phyloP scores from a whole-genome alignment of 2,888 invertebrate genomes.

The Dryadula phaetusa region DNA sequence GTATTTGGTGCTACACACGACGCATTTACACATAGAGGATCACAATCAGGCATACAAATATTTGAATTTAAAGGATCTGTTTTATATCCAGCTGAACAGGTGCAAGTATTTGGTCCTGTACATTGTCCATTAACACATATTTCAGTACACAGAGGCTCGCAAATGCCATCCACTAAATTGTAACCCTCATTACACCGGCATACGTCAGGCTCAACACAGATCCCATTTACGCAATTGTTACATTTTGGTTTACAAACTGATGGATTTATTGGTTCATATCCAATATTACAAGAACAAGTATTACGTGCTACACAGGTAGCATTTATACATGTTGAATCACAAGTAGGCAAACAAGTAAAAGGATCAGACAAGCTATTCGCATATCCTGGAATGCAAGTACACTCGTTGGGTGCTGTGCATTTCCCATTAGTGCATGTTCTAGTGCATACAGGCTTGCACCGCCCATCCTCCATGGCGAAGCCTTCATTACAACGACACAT shows the following conservation, averaged over 20 bases:
- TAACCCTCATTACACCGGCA: constrained; percentile 51
- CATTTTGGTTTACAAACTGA: constrained; percentile 48
- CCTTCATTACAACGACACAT: constrained; percentile 54
- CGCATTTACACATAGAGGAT: constrained; percentile 53
- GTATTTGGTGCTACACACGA: constrained; percentile 53
- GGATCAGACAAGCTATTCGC: constrained; percentile 25
- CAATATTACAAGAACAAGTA: constrained; percentile 48
- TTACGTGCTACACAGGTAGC: constrained; percentile 51
- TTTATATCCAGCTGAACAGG: constrained; percentile 49
- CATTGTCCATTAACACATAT: constrained; percentile 53
- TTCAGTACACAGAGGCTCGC: constrained; percentile 50
- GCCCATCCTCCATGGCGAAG: constrained; percentile 44
- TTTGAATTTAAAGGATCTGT: constrained; percentile 21
- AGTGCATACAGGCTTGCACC: constrained; percentile 42
- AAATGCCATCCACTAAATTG: constrained; percentile 40
- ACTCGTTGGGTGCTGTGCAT: constrained; percentile 42
- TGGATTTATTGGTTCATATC: constrained; percentile 2
- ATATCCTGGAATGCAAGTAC: constrained; percentile 44
- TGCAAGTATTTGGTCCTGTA: constrained; percentile 51
- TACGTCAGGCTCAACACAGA: constrained; percentile 49
- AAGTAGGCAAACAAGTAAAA: constrained; percentile 48
- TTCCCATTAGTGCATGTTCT: constrained; percentile 38
- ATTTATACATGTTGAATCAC: constrained; percentile 49
- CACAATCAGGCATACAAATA: constrained; percentile 52
- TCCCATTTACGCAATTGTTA: constrained; percentile 57